Evolutionary conservation across 2,888 invertebrate genomes (phyloP).

Genomic region (Calliopum simillimum): DNA sequence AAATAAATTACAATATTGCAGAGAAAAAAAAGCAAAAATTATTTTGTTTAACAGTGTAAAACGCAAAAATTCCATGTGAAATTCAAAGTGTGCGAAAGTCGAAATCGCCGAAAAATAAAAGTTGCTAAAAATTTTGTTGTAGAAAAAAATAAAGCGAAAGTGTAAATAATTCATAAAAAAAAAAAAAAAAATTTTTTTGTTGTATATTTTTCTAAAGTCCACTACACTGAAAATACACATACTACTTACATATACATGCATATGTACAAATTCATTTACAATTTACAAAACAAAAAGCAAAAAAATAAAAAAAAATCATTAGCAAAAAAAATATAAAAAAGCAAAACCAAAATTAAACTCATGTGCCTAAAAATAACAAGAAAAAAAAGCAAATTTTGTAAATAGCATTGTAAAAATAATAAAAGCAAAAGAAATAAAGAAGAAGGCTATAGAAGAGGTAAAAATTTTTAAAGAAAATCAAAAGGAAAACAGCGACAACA

Average conservation of each 20-base stretch:
- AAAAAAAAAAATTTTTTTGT: constrained; percentile 46
- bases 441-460: not conserved
- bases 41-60: not conserved
- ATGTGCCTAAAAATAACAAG: constrained; percentile 3
- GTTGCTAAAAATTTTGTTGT: too few species aligned
- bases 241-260: constrained; percentile 4
- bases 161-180: constrained; percentile 34
- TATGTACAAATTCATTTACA: constrained; percentile 9
- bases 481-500: too few species aligned
- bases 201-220: constrained; percentile 48
- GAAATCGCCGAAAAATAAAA: not conserved
- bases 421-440: not conserved
- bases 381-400: not conserved
- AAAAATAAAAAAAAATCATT: constrained; percentile 7
- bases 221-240: constrained; percentile 45
- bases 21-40: not conserved
- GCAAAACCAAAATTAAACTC: constrained; percentile 1
- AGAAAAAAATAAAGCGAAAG: constrained; percentile 26
- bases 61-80: constrained; percentile 1
- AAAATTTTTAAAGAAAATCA: too few species aligned
- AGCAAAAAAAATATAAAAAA: not conserved
- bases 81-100: not conserved
- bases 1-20: too few species aligned
- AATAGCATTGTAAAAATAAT: not conserved
- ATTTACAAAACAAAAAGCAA: constrained; percentile 11